Evolutionary conservation across 2,888 invertebrate species (phyloP), one percentile per base, ranked within the genome.

Genomic region (Cantharis rustica): DNA sequence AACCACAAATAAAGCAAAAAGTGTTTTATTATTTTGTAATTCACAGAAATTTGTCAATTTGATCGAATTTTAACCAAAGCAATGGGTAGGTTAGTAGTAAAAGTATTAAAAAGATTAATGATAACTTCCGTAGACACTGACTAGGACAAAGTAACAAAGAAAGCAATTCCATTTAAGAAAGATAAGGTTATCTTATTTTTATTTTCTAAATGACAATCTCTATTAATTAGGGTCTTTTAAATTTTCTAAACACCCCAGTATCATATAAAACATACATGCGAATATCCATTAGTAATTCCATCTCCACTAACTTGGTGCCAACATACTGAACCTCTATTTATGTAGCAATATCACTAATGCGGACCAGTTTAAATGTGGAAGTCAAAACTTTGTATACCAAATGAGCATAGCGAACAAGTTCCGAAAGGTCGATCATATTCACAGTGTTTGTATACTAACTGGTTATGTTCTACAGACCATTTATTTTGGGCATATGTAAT

Each of bases 211-310:
- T 47, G 71, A 71, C 73, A 76, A 76, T 76, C 71, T 76, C 82
- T 79, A 84, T 84, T 84, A 84, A 84, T 84, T 84, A 83, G 80
- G 79, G 79, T 80, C 82, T 83, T 84, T 84, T n/a, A 84, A 84
- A 84, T 82, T 82, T 82, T 78, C 81, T 82, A 80, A 82, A 81
- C 82, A 75, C 78, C 82, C 83, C 81, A 80, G 82, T 84, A 84
- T 80, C 82, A 81, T 82, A 84, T 85, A 84, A 85, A 85, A 85
- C 85, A 85, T 85, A 84, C 82, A 84, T 84, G 84, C 80, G 84
- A 84, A 84, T 84, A 84, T 84, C 85, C 84, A 85, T 85, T 85
- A 85, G 85, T 85, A 85, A 85, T 85, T 85, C 85, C 84, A 84
- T 83, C 84, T 83, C 84, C 84, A 83, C 85, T 85, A 85, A 85